Evolutionary conservation across 2,888 invertebrate species (phyloP).

Genomic region (Andrena camellia): DNA sequence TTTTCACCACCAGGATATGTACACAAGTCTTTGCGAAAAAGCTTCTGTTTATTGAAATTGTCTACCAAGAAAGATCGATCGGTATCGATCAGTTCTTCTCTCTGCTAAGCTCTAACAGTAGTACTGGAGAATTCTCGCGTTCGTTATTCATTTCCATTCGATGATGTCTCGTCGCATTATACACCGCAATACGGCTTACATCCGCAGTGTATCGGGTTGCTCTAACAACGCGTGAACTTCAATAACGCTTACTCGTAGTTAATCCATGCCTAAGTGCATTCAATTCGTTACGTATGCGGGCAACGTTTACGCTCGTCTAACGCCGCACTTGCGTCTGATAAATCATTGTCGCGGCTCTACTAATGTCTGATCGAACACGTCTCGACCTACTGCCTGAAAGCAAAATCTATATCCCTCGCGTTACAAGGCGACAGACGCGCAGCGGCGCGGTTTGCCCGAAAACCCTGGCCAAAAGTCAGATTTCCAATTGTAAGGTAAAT

Average conservation of each 20-base stretch:
- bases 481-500: too few relatives aligned
- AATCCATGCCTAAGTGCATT: not conserved
- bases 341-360: too few relatives aligned
- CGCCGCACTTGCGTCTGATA: conserved; percentile 21
- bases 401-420: conserved; percentile 27
- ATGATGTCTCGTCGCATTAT: conserved; percentile 1
- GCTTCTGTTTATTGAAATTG: too few relatives aligned
- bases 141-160: too few relatives aligned
- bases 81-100: not conserved
- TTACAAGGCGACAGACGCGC: not conserved
- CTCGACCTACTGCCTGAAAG: conserved; percentile 34
- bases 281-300: not conserved
- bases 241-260: conserved; percentile 4
- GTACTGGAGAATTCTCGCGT: too few relatives aligned
- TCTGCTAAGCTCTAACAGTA: too few relatives aligned
- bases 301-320: conserved; percentile 17
- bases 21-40: too few relatives aligned
- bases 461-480: too few relatives aligned
- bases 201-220: not conserved
- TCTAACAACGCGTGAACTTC: conserved; percentile 7
- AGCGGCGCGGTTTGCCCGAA: not conserved
- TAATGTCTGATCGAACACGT: conserved; percentile 27
- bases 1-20: too few relatives aligned
- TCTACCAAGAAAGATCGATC: not conserved
- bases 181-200: not conserved